Percentiles rank a stretch among this genome's conserved stretches.
phyloP scores from a whole-genome alignment of 2,888 invertebrate genomes.

The Hyposoter didymator region DNA sequence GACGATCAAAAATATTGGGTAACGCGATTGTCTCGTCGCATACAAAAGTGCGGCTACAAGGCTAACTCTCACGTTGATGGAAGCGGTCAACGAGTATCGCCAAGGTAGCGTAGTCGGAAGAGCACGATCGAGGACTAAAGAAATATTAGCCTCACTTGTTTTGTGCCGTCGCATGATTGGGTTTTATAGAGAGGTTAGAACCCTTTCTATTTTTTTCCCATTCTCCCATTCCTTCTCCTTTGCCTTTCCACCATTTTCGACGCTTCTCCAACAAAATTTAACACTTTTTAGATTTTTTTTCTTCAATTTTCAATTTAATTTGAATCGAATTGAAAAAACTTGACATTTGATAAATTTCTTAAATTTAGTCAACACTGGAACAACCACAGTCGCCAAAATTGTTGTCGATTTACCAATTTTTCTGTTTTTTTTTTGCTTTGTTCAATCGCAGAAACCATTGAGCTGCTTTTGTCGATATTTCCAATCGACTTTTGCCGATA shows the following conservation, averaged over 20 bases:
- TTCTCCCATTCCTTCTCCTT: slow-evolving; percentile 28
- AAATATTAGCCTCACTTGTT: slow-evolving; percentile 76
- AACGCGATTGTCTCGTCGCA: slow-evolving; percentile 94
- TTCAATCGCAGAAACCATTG: neutral
- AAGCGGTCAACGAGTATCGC: slow-evolving; percentile 87
- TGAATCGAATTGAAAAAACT: too few relatives aligned
- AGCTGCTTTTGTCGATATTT: neutral
- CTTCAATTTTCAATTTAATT: too few relatives aligned
- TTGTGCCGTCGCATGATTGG: slow-evolving; percentile 82
- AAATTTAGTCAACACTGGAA: neutral
- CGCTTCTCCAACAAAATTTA: neutral
- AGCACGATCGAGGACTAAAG: slow-evolving; percentile 81
- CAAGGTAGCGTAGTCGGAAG: slow-evolving; percentile 87
- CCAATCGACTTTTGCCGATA: neutral
- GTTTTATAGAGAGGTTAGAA: slow-evolving; percentile 81
- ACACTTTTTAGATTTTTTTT: too few relatives aligned
- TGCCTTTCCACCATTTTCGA: neutral
- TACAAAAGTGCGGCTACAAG: slow-evolving; percentile 97
- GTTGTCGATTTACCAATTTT: neutral
- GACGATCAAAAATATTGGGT: slow-evolving; percentile 98
- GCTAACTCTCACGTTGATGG: slow-evolving; percentile 87
- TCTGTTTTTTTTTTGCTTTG: neutral
- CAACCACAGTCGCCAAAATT: neutral
- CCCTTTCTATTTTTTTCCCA: slow-evolving; percentile 72
- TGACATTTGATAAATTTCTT: too few relatives aligned